These are phyloP conservation scores for Pangasianodon hypophthalmus DNA, from an alignment of 2,113 vertebrate species.

Conservation along the genomic window DNA sequence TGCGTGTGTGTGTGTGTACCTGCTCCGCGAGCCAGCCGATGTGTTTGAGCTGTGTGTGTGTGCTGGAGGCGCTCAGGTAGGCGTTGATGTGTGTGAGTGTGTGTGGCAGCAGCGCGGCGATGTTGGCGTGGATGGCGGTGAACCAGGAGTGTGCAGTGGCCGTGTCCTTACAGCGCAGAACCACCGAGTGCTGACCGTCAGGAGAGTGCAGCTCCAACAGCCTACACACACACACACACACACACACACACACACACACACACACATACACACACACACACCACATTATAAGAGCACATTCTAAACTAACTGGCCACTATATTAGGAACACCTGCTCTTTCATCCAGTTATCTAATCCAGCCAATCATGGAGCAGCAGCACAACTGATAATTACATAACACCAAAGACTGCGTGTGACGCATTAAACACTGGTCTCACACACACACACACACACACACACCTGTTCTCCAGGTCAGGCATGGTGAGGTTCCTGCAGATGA, in stretches of 20 bases:
- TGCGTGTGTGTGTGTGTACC: constrained; percentile 70
- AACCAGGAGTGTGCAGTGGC: constrained; percentile 91
- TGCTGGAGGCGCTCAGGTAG: constrained; percentile 78
- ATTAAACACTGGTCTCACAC: background rate
- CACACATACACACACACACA: constrained; percentile 17
- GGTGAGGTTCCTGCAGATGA: constrained; percentile 90
- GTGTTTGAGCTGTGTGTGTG: constrained; percentile 86
- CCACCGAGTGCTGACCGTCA: constrained; percentile 88
- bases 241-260: constrained; percentile 15
- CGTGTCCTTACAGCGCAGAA: constrained; percentile 91
- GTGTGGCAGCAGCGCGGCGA: constrained; percentile 89
- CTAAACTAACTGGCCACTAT: background rate
- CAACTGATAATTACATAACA: background rate
- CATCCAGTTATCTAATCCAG: background rate
- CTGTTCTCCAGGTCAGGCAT: constrained; percentile 96
- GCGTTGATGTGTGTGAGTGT: constrained; percentile 87
- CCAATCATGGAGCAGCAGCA: background rate
- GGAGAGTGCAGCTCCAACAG: constrained; percentile 94
- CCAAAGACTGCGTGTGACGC: background rate
- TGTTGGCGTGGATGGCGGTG: constrained; percentile 90
- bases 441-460: constrained; percentile 61
- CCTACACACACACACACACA: constrained; percentile 67
- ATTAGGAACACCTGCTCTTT: background rate
- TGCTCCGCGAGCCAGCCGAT: constrained; percentile 95
- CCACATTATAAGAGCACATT: background rate